phyloP scores from a whole-genome alignment of 2,113 vertebrate species.

The Phalacrocorax carbo region DNA sequence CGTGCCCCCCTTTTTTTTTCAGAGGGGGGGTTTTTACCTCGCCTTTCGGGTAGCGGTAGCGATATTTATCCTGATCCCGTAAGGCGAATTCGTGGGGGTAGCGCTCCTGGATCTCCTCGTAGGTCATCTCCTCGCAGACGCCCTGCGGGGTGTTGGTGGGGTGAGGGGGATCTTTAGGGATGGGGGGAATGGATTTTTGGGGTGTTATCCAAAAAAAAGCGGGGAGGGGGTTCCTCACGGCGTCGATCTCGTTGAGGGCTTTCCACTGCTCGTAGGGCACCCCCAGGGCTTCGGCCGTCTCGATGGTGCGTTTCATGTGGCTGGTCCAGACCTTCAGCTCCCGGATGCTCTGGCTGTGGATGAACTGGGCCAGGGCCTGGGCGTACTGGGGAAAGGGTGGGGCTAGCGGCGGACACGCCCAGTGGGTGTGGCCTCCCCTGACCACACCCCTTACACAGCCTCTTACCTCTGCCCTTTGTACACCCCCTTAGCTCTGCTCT shows the following conservation, averaged over 20 bases:
- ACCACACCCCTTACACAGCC: too few species aligned
- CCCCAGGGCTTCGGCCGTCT: slow-evolving; percentile 86
- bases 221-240: slow-evolving; percentile 63
- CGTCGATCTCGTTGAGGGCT: slow-evolving; percentile 91
- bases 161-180: background rate
- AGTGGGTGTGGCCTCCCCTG: accelerated
- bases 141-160: slow-evolving; percentile 64
- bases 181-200: accelerated
- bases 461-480: background rate
- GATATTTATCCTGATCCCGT: slow-evolving; percentile 91
- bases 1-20: too few species aligned
- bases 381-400: background rate
- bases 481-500: background rate
- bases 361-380: slow-evolving; percentile 78
- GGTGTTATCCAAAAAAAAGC: too few species aligned
- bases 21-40: slow-evolving; percentile 76
- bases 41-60: slow-evolving; percentile 91
- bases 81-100: slow-evolving; percentile 89
- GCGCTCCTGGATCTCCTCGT: slow-evolving; percentile 88
- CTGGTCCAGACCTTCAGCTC: slow-evolving; percentile 94
- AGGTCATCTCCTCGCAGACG: slow-evolving; percentile 91
- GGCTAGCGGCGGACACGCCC: accelerated
- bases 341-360: slow-evolving; percentile 79
- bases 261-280: slow-evolving; percentile 94
- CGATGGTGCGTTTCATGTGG: slow-evolving; percentile 91